phyloP scores from a whole-genome alignment of 2,888 invertebrate genomes.

The Cryptophagus acutangulus region DNA sequence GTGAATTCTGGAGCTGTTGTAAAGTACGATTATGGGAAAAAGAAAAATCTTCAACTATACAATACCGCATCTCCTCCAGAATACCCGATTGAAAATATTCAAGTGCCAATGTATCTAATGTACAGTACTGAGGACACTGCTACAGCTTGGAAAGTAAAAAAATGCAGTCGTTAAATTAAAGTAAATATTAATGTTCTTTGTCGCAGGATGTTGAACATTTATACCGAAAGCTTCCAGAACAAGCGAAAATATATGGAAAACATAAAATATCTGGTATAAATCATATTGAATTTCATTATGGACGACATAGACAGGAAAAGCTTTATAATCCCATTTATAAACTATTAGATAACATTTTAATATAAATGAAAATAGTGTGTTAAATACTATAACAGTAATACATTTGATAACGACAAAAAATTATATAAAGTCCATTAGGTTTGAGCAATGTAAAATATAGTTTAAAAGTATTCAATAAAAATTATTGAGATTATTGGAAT shows the following conservation, averaged over 20 bases:
- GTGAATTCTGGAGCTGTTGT: conserved; percentile 9
- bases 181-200: conserved; percentile 1
- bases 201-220: conserved; percentile 13
- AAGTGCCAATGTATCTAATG: conserved; percentile 15
- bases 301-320: no score
- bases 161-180: neutral
- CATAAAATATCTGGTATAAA: conserved; percentile 9
- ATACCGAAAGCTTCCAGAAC: conserved; percentile 9
- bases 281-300: conserved; percentile 16
- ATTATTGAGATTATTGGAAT: no score
- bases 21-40: conserved; percentile 18
- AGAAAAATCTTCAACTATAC: conserved; percentile 14
- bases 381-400: no score
- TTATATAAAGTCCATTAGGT: no score
- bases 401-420: no score
- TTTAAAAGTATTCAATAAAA: no score
- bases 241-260: conserved; percentile 16
- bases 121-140: conserved; percentile 11
- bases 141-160: conserved; percentile 4
- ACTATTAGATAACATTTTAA: no score
- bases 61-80: conserved; percentile 9
- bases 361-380: no score
- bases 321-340: no score
- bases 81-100: conserved; percentile 17
- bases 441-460: no score